Conservation (phyloP, 1,140 invertebrate genomes). For the Harpegnathos saltator region DNA sequence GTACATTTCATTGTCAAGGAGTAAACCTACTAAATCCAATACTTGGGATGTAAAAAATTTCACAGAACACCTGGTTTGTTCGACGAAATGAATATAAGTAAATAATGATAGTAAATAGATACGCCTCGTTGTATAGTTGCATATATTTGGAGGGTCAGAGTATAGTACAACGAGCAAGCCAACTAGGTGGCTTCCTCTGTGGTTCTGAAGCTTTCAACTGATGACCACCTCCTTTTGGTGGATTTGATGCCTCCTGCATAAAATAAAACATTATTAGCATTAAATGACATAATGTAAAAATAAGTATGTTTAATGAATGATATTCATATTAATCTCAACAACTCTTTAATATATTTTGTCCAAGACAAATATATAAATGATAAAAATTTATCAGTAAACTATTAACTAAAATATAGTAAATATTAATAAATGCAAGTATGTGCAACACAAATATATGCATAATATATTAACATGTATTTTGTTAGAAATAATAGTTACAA, state of each 20-base stretch:
- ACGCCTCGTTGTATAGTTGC: slow-evolving; percentile 76
- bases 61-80: slow-evolving; percentile 80
- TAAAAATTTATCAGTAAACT: background rate
- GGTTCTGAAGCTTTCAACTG: slow-evolving; percentile 90
- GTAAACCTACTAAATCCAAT: slow-evolving; percentile 79
- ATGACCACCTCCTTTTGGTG: slow-evolving; percentile 90
- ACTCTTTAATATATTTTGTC: background rate
- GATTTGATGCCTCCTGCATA: slow-evolving; percentile 92
- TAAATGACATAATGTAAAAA: background rate
- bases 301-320: slow-evolving; percentile 11
- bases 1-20: slow-evolving; percentile 78
- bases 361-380: background rate
- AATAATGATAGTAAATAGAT: slow-evolving; percentile 79
- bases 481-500: slow-evolving; percentile 12
- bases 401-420: background rate
- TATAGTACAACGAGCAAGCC: slow-evolving; percentile 90
- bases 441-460: background rate
- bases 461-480: background rate
- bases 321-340: background rate
- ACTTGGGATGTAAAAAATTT: slow-evolving; percentile 59
- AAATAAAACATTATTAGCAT: slow-evolving; percentile 61
- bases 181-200: slow-evolving; percentile 90
- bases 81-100: slow-evolving; percentile 81
- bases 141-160: slow-evolving; percentile 88
- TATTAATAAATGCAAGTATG: slow-evolving; percentile 11